phyloP scores from a whole-genome alignment of 2,888 invertebrate species.

The Cybosia mesomella region DNA sequence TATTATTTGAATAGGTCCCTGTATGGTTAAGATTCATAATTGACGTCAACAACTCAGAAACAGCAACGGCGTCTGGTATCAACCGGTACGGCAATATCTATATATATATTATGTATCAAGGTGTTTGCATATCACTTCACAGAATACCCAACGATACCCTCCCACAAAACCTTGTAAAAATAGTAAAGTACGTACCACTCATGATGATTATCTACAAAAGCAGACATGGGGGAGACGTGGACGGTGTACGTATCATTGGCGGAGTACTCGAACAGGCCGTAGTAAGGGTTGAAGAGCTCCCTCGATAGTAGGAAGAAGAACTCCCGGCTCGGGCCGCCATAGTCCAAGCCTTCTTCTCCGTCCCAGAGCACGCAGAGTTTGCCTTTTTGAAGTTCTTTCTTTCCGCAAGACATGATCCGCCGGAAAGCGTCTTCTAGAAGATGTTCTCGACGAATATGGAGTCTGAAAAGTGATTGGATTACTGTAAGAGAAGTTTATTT shows the following conservation, averaged over 20 bases:
- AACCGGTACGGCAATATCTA: too few relatives aligned
- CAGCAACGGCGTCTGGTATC: too few relatives aligned
- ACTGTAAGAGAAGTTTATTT: background rate
- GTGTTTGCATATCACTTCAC: too few relatives aligned
- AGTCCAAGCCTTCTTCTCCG: slow-evolving; percentile 98
- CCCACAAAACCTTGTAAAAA: background rate
- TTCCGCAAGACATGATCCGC: slow-evolving; percentile 98
- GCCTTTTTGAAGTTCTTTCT: slow-evolving; percentile 97
- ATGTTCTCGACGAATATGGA: slow-evolving; percentile 97
- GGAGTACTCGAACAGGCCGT: slow-evolving; percentile 99
- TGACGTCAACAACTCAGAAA: too few relatives aligned
- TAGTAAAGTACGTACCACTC: slow-evolving; percentile 92
- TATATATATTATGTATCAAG: too few relatives aligned
- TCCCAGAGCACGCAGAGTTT: slow-evolving; percentile 97
- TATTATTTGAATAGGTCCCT: too few relatives aligned
- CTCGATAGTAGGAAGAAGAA: slow-evolving; percentile 99
- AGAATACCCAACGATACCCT: background rate
- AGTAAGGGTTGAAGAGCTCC: slow-evolving; percentile 99
- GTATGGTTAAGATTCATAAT: too few relatives aligned
- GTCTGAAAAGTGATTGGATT: slow-evolving; percentile 82
- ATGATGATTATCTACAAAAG: slow-evolving; percentile 98
- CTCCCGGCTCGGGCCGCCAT: slow-evolving; percentile 98
- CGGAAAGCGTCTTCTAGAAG: slow-evolving; percentile 98
- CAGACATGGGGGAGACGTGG: slow-evolving; percentile 97
- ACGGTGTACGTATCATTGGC: slow-evolving; percentile 99